Base-by-base conservation (phyloP, 1,140 invertebrate genomes). In the Eriosoma lanigerum region DNA sequence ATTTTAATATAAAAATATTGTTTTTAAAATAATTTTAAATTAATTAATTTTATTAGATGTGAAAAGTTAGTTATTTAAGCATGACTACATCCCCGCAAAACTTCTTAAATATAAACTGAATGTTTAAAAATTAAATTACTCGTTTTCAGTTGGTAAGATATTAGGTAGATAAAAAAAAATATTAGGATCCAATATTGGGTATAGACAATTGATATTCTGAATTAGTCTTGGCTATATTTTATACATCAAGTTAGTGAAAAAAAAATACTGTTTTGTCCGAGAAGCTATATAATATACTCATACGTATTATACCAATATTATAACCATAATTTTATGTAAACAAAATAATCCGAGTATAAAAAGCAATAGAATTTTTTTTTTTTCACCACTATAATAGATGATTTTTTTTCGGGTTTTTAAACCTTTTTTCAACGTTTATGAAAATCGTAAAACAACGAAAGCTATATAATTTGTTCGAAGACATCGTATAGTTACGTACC, bases 111-210 rank as follows among this genome's bases (percentile, higher is more conserved):
- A 70, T 52, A 29, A 52, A 72, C 24, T n/a, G 9, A 52, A 72
- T 52, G 46, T 72, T 72, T 72, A 72, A 52, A 72, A 72, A 52
- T 72, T 1, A 50, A 72, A 72, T 68, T 52, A 72, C 9, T 50
- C 26, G 48, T 72, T 52, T 50, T 29, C 15, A 29, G 68, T 32
- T 29, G 6, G 46, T 12, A 29, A 8, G 29, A 50, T 29, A 26
- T 46, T 52, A 72, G n/a, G n/a, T n/a, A n/a, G n/a, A n/a, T n/a
- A n/a, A n/a, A 72, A 21, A 50, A 52, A 29, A 72, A 24, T 52
- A 32, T 52, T 72, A 68, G 17, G 17, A 29, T 9, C 52, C 19
- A 2, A 5, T 3, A 52, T 32, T 9, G 46, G 3, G 32, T 38
- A 38, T 38, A 38, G 9, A 2, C 3, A 52, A 52, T 72, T 38